These are phyloP conservation scores for Tiliacea citrago DNA, from an alignment of 2,888 invertebrate species.

Conservation along the genomic window DNA sequence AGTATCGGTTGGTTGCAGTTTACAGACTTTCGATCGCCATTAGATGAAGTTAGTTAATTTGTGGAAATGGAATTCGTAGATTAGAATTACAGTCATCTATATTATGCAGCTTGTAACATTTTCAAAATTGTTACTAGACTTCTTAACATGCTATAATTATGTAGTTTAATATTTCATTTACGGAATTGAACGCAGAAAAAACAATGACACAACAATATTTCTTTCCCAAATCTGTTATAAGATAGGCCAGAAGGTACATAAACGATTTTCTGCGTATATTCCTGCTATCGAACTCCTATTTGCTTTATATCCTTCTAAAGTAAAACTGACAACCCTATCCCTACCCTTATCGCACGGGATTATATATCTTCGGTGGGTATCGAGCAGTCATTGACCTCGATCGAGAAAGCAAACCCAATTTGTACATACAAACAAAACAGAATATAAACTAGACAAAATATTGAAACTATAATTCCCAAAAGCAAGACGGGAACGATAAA, in stretches of 20 bases:
- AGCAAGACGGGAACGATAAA: conserved; percentile 64
- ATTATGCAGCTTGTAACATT: background rate
- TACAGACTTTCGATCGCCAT: background rate
- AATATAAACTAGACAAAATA: conserved; percentile 59
- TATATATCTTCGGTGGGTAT: conserved; percentile 54
- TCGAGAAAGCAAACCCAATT: conserved; percentile 55
- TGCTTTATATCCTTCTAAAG: conserved; percentile 60
- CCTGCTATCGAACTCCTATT: conserved; percentile 34
- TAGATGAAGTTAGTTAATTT: background rate
- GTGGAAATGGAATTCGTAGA: background rate
- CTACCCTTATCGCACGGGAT: conserved; percentile 60
- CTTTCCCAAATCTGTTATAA: conserved; percentile 43
- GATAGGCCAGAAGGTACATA: conserved; percentile 27
- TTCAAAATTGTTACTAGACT: too few relatives aligned
- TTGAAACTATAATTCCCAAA: conserved; percentile 70
- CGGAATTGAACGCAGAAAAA: conserved; percentile 12
- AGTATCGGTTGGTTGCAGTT: background rate
- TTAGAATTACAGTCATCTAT: background rate
- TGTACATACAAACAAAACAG: conserved; percentile 52
- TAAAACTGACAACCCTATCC: conserved; percentile 60
- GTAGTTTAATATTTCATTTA: background rate
- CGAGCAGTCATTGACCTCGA: conserved; percentile 54
- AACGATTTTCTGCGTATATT: conserved; percentile 50
- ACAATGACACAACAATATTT: conserved; percentile 42
- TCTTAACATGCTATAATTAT: background rate